phyloP scores from a whole-genome alignment of 2,113 vertebrate genomes.

The Cepphus grylle region DNA sequence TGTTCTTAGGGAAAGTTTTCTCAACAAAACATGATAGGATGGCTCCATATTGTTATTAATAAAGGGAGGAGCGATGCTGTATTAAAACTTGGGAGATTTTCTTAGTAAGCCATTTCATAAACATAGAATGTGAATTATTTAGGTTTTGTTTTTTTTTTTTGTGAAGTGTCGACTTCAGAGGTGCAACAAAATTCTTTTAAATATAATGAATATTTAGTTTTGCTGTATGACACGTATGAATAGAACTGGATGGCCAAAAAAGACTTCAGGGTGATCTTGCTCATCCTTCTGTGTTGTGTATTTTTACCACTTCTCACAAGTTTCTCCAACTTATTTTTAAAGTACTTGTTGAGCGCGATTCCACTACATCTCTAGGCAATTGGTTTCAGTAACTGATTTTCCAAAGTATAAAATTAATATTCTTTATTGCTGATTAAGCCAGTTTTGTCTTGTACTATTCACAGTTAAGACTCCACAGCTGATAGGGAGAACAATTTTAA shows the following conservation, averaged over 20 bases:
- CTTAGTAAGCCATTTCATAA: not conserved
- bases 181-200: not conserved
- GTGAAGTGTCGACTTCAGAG: not conserved
- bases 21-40: not conserved
- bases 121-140: not conserved
- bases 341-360: not conserved
- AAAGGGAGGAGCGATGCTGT: not conserved
- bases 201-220: not conserved
- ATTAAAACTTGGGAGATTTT: not conserved
- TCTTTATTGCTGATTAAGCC: not conserved
- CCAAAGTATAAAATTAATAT: not conserved
- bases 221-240: not conserved
- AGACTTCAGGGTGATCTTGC: not conserved
- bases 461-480: not conserved
- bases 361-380: not conserved
- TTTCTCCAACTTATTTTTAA: not conserved
- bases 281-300: not conserved
- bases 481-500: not conserved
- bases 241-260: not conserved
- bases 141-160: not conserved
- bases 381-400: slow-evolving; percentile 11
- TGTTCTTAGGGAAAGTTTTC: not conserved
- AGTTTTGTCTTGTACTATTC: not conserved
- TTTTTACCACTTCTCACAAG: not conserved
- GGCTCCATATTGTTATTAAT: not conserved